A percentile compares a stretch with the other conserved stretches of the same genome.
These are phyloP conservation scores for Enteromius thamalakanensis DNA, from an alignment of 2,797 vertebrate species.

Conservation along the genomic window DNA sequence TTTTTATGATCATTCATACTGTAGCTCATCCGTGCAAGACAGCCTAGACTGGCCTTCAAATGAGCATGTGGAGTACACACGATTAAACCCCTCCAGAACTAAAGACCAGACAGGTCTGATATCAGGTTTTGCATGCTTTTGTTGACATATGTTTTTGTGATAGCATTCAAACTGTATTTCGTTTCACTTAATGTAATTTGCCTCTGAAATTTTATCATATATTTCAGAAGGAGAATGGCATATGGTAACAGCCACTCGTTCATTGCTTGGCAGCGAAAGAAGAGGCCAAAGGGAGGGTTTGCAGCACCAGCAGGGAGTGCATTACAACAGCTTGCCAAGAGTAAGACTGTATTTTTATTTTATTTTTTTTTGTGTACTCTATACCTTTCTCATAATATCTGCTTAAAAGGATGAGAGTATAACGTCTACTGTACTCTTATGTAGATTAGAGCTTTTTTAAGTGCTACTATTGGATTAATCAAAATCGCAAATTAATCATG, in stretches of 20 bases:
- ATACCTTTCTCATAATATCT: not conserved
- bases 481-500: not conserved
- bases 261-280: conserved; percentile 27
- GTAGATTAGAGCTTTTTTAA: not conserved
- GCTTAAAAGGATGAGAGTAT: not conserved
- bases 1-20: not conserved
- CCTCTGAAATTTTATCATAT: not conserved
- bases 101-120: conserved; percentile 35
- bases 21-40: conserved; percentile 1
- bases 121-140: not conserved
- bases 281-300: conserved; percentile 29
- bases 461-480: not conserved
- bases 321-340: conserved; percentile 52
- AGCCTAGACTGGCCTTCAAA: conserved; percentile 12
- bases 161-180: not conserved
- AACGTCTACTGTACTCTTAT: not conserved
- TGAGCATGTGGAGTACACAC: conserved; percentile 43
- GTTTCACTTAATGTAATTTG: not conserved
- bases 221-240: conserved; percentile 55
- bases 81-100: conserved; percentile 40
- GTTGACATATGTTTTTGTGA: not conserved
- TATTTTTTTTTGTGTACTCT: conserved; percentile 7
- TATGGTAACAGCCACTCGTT: conserved; percentile 50
- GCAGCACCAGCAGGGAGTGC: conserved; percentile 20
- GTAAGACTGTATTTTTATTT: conserved; percentile 45